Base-by-base conservation (phyloP, 2,888 invertebrate genomes). In the Drosophila anomalipes region DNA sequence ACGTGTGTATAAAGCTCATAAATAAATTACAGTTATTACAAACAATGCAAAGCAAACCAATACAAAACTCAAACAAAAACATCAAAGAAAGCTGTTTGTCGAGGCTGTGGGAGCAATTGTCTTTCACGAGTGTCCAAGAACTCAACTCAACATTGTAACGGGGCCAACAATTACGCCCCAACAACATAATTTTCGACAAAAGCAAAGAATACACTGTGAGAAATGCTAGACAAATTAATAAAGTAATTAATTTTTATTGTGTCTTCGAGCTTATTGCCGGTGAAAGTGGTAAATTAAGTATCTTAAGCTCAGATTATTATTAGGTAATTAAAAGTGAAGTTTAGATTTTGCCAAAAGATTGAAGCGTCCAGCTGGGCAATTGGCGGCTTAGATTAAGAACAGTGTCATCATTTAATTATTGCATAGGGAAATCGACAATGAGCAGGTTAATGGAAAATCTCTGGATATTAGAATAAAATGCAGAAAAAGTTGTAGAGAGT, bases 121-220 rank as follows among this genome's bases (percentile, higher is more conserved):
- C 86, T 88, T 56, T 82, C 67, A 79, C 62, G 71, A 85, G 71
- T 83, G 79, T 71, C 82, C 82, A 81, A 84, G 85, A 83, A 84
- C 81, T 69, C 67, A 68, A 49, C 61, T 44, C 64, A 60, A 33
- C 52, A 47, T 61, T 41, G 53, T 68, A 85, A 86, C 75, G 85
- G 72, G 85, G 85, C 81, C 90, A 90, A 84, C 86, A 89, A 90
- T 86, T 90, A 86, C 89, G 90, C 90, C 89, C 78, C 73, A 79
- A 78, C 90, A 83, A 81, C 81, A 81, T 83, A 64, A 79, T 83
- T 70, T 70, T 74, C 59, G 75, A 62, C 65, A 68, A 61, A 60
- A 56, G 61, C 60, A 47, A 12, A n/a, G 57, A 16, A 47, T 72
- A 67, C 85, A 85, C 85, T 83, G 83, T 22, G 54, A 81, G 70